Base-by-base conservation (phyloP, 2,113 vertebrate genomes). In the Spea multiplicata region DNA sequence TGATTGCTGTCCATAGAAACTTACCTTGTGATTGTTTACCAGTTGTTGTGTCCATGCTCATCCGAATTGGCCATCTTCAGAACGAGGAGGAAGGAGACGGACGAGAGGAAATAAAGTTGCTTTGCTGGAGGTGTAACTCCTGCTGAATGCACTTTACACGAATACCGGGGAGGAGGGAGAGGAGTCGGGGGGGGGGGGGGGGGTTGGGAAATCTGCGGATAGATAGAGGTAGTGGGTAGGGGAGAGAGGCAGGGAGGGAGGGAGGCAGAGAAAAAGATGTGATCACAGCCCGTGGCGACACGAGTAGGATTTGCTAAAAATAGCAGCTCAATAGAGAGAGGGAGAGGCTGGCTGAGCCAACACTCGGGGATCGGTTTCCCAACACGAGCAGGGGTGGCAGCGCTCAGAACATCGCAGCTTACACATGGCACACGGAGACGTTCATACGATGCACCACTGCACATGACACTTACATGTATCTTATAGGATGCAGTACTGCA, bases 1-100 rank as follows among this genome's bases (percentile, higher is more conserved):
- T 57, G 8, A 47, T 30, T 70, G 17, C 12, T 47, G 1, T 1
- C 47, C 10, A 17, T 13, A 12, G 49, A 30, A 47, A 68, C 71
- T 61, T 74, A 80, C 78, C 78, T 74, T 59, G 4, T 16, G 44
- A 6, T 74, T 30, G 44, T 80, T 74, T 17, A 67, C 61, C 77
- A 87, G 82, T 85, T 84, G 83, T 81, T 86, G 61, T 14, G 67
- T 57, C 86, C 85, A 82, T 80, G 52, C 75, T 62, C 70, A 79
- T 86, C 84, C 84, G 55, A 77, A 75, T 79, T 77, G 89, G 89
- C 88, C 91, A 90, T 91, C 84, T 86, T 90, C 84, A 78, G 46
- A 66, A 49, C 71, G 68, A 2, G 81, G 50, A 59, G 14, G 16
- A 70, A 0, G 1, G 55, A 14, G 47, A 66, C 44, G 67, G 73